phyloP scores from a whole-genome alignment of 2,113 vertebrate species.

The Spilogale gracilis region DNA sequence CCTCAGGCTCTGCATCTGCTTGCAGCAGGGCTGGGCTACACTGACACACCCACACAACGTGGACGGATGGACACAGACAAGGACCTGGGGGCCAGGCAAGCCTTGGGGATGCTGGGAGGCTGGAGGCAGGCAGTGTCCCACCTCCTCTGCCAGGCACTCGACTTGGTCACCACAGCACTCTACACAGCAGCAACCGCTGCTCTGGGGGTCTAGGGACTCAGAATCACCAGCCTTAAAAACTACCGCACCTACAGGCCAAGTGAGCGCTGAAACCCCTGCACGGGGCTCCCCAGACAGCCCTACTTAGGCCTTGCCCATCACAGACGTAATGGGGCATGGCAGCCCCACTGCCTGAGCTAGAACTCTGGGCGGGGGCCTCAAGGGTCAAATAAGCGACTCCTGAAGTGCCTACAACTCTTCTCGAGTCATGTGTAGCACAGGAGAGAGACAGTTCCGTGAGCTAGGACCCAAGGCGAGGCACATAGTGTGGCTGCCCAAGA shows the following conservation, averaged over 20 bases:
- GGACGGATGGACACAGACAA: neutral
- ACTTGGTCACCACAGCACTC: neutral
- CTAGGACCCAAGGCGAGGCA: neutral
- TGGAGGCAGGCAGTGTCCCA: fast-evolving
- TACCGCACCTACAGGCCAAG: neutral
- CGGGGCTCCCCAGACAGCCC: neutral
- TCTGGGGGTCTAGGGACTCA: neutral
- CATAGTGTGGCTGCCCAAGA: neutral
- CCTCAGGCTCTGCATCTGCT: fast-evolving
- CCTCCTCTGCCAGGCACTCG: neutral
- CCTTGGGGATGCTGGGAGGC: neutral
- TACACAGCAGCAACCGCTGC: neutral
- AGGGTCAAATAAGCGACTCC: neutral
- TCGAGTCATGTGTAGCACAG: neutral
- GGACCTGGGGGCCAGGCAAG: neutral
- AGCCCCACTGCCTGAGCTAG: neutral
- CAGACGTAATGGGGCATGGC: fast-evolving
- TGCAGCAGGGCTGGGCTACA: no score
- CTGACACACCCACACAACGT: fast-evolving
- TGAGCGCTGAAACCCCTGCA: neutral
- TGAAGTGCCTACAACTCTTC: fast-evolving
- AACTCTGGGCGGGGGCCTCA: no score
- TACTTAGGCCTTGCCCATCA: no score
- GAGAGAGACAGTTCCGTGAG: neutral
- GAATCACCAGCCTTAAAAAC: neutral